Percentiles rank a stretch among this genome's conserved stretches.
These are phyloP conservation scores for Ethmia dodecea DNA, from an alignment of 2,888 invertebrate genomes.

Conservation along the genomic window DNA sequence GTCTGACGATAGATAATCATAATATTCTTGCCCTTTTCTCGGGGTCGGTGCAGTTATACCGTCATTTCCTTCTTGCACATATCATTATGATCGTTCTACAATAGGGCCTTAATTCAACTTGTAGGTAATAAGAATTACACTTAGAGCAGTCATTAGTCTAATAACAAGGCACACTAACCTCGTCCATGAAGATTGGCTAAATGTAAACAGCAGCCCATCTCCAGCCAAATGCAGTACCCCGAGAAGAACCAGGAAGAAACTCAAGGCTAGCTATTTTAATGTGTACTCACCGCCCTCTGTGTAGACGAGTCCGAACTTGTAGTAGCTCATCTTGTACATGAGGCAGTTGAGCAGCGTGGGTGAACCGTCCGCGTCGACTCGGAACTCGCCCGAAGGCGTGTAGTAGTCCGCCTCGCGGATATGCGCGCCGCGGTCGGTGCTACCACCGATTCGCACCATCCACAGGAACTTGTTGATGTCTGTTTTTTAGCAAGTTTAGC, in stretches of 20 bases:
- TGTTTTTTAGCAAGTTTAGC: conserved; percentile 45
- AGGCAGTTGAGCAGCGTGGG: conserved; percentile 95
- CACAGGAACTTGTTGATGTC: conserved; percentile 99
- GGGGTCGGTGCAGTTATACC: too few relatives aligned
- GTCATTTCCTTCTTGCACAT: too few relatives aligned
- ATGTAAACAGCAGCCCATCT: too few relatives aligned
- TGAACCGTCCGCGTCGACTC: conserved; percentile 96
- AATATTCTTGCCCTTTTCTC: too few relatives aligned
- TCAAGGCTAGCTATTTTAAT: too few relatives aligned
- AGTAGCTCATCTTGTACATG: conserved; percentile 99
- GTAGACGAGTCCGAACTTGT: conserved; percentile 97
- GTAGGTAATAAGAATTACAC: too few relatives aligned
- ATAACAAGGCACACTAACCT: too few relatives aligned
- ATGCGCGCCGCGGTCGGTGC: conserved; percentile 95
- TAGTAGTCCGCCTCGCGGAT: conserved; percentile 98
- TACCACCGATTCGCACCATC: conserved; percentile 99
- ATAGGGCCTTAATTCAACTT: not conserved
- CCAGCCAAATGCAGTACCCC: too few relatives aligned
- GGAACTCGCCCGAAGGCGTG: conserved; percentile 96
- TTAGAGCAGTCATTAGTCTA: too few relatives aligned
- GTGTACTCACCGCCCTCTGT: conserved; percentile 91
- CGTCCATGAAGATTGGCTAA: too few relatives aligned
- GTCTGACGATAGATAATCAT: too few relatives aligned
- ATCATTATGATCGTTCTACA: not conserved
- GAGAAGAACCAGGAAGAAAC: too few relatives aligned